A percentile compares a stretch with the other conserved stretches of the same genome.
phyloP scores from a whole-genome alignment of 2,888 invertebrate genomes.

The Drosophila tanythrix region DNA sequence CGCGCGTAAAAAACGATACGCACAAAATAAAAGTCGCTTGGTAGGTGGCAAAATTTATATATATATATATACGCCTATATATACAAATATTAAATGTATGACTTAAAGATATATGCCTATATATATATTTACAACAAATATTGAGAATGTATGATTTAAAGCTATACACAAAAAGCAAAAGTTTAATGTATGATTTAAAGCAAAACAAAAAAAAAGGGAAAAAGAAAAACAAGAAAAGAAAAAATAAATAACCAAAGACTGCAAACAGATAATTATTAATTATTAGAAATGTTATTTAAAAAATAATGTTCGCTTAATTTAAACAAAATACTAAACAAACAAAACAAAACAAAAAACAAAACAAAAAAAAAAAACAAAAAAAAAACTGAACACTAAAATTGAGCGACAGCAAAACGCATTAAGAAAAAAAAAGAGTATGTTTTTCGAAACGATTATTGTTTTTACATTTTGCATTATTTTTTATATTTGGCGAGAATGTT shows the following conservation, averaged over 20 bases:
- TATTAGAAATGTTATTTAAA: constrained; percentile 85
- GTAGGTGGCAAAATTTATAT: constrained; percentile 19
- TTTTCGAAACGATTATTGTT: constrained; percentile 38
- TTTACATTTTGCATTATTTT: constrained; percentile 27
- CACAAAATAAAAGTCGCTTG: constrained; percentile 32
- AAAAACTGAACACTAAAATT: constrained; percentile 24
- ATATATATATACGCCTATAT: constrained; percentile 35
- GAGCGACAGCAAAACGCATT: constrained; percentile 28
- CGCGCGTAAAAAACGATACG: constrained; percentile 58
- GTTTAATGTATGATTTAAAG: constrained; percentile 69
- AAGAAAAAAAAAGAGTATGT: constrained; percentile 10
- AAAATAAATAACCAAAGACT: constrained; percentile 86
- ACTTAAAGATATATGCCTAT: constrained; percentile 58
- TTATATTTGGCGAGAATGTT: constrained; percentile 24
- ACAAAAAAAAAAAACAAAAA: constrained; percentile 10
- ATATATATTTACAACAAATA: constrained; percentile 36
- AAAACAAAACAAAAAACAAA: constrained; percentile 19
- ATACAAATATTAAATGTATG: constrained; percentile 56
- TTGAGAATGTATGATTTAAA: constrained; percentile 48
- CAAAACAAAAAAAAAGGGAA: constrained; percentile 32
- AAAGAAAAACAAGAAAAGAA: constrained; percentile 65
- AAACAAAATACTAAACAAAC: constrained; percentile 31
- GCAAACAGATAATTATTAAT: constrained; percentile 86
- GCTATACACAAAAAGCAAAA: constrained; percentile 28
- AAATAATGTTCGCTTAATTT: constrained; percentile 80